Evolutionary conservation across 2,888 invertebrate genomes (phyloP).

Genomic region (Lordiphosa fenestrarum): DNA sequence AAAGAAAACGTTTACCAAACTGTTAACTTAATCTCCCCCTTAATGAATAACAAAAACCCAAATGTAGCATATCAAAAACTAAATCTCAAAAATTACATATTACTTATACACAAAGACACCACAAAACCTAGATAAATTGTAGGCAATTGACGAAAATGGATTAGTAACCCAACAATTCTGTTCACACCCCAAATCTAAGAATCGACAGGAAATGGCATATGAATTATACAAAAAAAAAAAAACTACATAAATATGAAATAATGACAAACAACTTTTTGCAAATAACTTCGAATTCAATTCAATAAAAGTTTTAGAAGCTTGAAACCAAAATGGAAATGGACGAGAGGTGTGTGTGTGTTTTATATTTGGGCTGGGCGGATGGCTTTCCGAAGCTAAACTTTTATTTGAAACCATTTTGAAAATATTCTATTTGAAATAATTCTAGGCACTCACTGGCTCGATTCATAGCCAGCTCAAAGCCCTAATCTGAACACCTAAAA

Average conservation of each 20-base stretch:
- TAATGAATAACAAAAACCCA: slow-evolving; percentile 35
- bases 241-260: slow-evolving; percentile 41
- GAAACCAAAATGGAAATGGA: slow-evolving; percentile 18
- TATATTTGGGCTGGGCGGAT: background rate
- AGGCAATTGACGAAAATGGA: slow-evolving; percentile 45
- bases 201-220: slow-evolving; percentile 27
- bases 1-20: slow-evolving; percentile 35
- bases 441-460: too few relatives aligned
- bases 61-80: slow-evolving; percentile 69
- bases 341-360: too few relatives aligned
- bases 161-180: slow-evolving; percentile 28
- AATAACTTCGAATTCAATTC: slow-evolving; percentile 69
- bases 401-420: too few relatives aligned
- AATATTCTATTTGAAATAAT: too few relatives aligned
- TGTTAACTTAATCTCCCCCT: slow-evolving; percentile 62
- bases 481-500: too few relatives aligned
- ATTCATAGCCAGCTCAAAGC: too few relatives aligned
- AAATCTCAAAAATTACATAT: slow-evolving; percentile 55
- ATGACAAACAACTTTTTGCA: slow-evolving; percentile 61
- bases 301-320: slow-evolving; percentile 73
- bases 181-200: slow-evolving; percentile 45
- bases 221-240: slow-evolving; percentile 38
- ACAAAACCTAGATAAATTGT: slow-evolving; percentile 47
- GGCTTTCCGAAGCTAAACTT: too few relatives aligned
- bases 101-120: slow-evolving; percentile 50